Evolutionary conservation across 2,113 vertebrate species (phyloP), one percentile per base, ranked within the genome.

Genomic region (Dryoscopus gambensis): DNA sequence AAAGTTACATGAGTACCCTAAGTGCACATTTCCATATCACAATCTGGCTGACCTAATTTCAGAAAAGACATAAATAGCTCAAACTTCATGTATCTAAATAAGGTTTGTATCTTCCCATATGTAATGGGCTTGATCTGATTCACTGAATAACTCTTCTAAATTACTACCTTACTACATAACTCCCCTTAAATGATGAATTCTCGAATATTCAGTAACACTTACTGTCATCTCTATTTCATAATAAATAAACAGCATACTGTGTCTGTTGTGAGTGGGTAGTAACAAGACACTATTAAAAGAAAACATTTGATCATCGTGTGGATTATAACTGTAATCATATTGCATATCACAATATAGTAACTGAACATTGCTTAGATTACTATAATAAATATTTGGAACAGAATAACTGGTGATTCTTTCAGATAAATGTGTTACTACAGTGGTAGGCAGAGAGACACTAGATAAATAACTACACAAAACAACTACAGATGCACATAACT

Each of bases 41-140:
- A 90, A 23, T 73, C 86, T 65, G 67, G 75, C 59, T 94, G 79
- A 80, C 60, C 73, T 95, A 77, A 83, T 95, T 93, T 90, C 74
- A 92, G 76, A 75, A 91, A 49, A 87, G 40, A 49, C 46, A 70
- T 82, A 86, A 94, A 94, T 30, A 93, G 35, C 55, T 70, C 56
- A 81, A 94, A 67, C 25, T 67, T 89, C 47, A 77, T 13, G 6
- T 65, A 70, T 31, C 42, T 78, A 82, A 71, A 63, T 67, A 89
- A 94, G 39, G 15, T 42, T 50, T 24, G 6, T 50, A 81, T 62
- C 70, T 82, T 82, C 28, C 40, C 33, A 21, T 67, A 89, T 47
- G 35, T n/a, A 94, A 89, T 10, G 2, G 39, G 11, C 27, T 81
- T 60, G 21, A 70, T 70, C 33, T 78, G 39, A 87, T 68, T 78